Conservation (phyloP, 2,797 vertebrate species). For the Anguilla megastoma region DNA sequence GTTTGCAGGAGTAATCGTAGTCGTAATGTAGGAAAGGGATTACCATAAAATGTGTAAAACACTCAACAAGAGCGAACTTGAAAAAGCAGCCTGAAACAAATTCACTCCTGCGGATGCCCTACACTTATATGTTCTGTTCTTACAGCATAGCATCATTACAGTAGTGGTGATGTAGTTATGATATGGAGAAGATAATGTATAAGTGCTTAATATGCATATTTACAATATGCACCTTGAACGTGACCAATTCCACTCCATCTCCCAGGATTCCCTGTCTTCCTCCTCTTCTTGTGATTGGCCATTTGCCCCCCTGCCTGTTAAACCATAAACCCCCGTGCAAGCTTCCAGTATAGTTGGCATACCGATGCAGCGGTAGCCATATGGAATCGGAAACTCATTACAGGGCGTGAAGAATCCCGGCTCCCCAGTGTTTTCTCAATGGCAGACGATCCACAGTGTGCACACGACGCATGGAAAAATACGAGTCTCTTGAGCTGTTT, state of each 20-base stretch:
- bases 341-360: neutral
- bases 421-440: neutral
- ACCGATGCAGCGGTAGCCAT: neutral
- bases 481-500: conserved; percentile 7
- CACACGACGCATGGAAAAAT: conserved; percentile 21
- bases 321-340: neutral
- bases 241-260: neutral
- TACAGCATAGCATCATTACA: neutral
- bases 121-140: neutral
- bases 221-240: conserved; percentile 34
- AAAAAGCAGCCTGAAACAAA: neutral
- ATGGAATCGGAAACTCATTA: neutral
- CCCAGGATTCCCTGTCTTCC: neutral
- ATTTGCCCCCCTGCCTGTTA: neutral
- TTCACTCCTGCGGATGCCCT: neutral
- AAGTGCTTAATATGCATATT: conserved; percentile 35
- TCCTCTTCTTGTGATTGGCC: neutral
- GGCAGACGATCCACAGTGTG: neutral
- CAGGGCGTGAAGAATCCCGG: neutral
- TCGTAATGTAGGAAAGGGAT: neutral
- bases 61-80: neutral
- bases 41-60: neutral
- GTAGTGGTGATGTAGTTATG: neutral
- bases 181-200: neutral
- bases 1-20: neutral